Conservation (phyloP, 2,113 vertebrate genomes). For the Varanus salvator region DNA sequence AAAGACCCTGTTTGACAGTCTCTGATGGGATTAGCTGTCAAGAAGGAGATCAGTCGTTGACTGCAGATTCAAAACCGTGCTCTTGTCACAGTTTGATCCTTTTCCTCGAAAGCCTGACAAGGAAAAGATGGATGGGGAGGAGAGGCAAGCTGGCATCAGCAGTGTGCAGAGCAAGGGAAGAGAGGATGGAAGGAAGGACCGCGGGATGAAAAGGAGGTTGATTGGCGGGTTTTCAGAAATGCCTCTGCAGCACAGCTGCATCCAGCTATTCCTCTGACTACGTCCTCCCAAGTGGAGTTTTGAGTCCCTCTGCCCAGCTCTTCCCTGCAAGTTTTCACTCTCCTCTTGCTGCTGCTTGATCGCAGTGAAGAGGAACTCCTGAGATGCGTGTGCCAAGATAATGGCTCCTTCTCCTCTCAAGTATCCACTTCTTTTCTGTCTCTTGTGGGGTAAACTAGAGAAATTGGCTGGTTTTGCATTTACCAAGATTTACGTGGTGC, state of each 20-base stretch:
- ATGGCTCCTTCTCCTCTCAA: too few species aligned
- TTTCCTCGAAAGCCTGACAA: neutral
- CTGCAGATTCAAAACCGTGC: neutral
- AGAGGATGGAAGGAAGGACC: neutral
- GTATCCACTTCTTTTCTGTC: too few species aligned
- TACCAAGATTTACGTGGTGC: too few species aligned
- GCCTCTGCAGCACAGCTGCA: neutral
- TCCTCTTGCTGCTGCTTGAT: neutral
- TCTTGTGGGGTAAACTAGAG: too few species aligned
- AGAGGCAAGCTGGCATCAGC: neutral
- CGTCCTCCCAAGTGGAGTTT: neutral
- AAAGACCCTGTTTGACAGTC: constrained; percentile 1
- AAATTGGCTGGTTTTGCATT: too few species aligned
- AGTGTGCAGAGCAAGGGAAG: neutral
- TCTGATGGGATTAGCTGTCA: constrained; percentile 19
- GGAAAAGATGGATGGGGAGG: neutral
- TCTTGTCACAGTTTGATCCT: constrained; percentile 2
- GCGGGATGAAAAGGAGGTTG: neutral
- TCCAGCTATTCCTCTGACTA: neutral
- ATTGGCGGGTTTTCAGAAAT: neutral
- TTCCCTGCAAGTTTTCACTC: neutral
- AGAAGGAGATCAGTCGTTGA: neutral
- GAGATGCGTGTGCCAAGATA: neutral
- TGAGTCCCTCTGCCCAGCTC: neutral
- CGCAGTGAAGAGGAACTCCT: neutral